Evolutionary conservation across 2,797 vertebrate genomes (phyloP), one percentile per base, ranked within the genome.

Genomic region (Emys orbicularis): DNA sequence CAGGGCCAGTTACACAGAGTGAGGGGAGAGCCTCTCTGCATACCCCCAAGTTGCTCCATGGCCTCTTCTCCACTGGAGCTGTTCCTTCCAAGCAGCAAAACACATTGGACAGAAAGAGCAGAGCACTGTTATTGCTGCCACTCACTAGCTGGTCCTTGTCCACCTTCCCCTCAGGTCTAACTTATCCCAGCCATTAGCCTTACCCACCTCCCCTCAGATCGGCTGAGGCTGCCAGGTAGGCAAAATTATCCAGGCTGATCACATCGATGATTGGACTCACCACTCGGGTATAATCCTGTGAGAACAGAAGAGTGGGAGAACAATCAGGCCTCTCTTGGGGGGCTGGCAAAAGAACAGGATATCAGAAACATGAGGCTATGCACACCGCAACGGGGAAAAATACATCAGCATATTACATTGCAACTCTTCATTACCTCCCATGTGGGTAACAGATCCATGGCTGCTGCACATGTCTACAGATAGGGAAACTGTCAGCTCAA

Each of bases 251-350:
- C 98, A 99, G 98, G 97, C 99, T 99, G 99, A 99, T 99, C 98
- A 99, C 99, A 37, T 99, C 99, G 3, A 99, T 99, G 98, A 99
- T 99, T 91, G 99, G 99, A 98, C 99, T 99, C 97, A 99, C 99
- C 79, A 99, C 99, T 12, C 99, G 98, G 1, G 99, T 99, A 92
- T 99, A 99, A 98, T 99, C 99, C 99, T 99, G 97, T 80, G 81
- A 86, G 82, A 92, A 94, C 18, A 94, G 53, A 93, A 2, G 18
- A n/a, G 12, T 10, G 8, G 21, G 2, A 5, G 9, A 76, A 84
- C 84, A 9, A 1, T 95, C 53, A 90, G 77, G 56, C 11, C 93
- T 90, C 90, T 91, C 61, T 77, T 81, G 9, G 87, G 79, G 8
- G 27, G 74, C 52, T 23, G 18, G 19, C 47, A 95, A 92, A 93